Evolutionary conservation across 2,797 vertebrate species (phyloP).

Genomic region (Diplodus puntazzo): DNA sequence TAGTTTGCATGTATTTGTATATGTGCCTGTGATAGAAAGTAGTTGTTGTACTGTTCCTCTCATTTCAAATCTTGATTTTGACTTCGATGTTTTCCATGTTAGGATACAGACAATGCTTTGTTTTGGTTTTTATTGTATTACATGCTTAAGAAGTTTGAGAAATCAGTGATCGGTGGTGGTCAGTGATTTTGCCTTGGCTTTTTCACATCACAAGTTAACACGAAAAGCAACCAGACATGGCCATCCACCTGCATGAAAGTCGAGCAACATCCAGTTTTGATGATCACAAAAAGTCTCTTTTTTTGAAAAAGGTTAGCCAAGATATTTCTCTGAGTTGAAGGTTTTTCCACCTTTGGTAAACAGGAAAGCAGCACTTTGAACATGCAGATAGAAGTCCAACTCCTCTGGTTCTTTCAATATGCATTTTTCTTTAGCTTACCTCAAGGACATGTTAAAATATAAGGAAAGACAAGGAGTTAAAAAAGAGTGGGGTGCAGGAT

Average conservation of each 20-base stretch:
- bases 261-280: neutral
- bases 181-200: neutral
- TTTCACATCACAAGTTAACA: neutral
- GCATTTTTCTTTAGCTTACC: constrained; percentile 5
- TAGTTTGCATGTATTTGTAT: constrained; percentile 61
- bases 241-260: neutral
- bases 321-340: constrained; percentile 25
- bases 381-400: neutral
- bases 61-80: neutral
- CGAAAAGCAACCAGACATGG: neutral
- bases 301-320: neutral
- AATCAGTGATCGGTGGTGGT: neutral
- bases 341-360: constrained; percentile 54
- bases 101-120: neutral
- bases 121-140: neutral
- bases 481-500: neutral
- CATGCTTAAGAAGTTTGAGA: neutral
- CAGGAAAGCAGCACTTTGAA: constrained; percentile 64
- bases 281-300: neutral
- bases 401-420: constrained; percentile 28
- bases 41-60: neutral
- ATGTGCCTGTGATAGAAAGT: constrained; percentile 23
- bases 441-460: constrained; percentile 8
- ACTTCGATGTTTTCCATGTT: neutral
- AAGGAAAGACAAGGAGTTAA: neutral